Evolutionary conservation across 2,113 vertebrate species (phyloP).

Genomic region (Terrapene triunguis): DNA sequence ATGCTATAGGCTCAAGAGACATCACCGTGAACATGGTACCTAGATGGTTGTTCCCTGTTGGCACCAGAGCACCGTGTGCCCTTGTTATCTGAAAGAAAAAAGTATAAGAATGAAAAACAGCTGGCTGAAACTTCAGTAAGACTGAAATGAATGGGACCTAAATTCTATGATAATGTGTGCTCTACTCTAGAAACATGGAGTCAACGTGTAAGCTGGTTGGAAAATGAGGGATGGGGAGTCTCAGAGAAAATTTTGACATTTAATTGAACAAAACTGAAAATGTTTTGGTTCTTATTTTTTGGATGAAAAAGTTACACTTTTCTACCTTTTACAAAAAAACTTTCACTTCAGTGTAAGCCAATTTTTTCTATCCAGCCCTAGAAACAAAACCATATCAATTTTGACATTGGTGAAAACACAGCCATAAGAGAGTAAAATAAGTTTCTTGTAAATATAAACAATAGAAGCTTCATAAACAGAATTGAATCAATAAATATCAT

Average conservation of each 20-base stretch:
- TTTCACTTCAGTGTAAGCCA: no score
- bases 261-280: neutral
- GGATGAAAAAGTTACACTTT: no score
- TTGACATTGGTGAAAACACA: neutral
- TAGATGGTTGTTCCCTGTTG: neutral
- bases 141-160: neutral
- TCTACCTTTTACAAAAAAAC: no score
- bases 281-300: neutral
- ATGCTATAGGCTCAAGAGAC: neutral
- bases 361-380: neutral
- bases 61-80: neutral
- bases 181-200: neutral
- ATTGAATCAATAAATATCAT: neutral
- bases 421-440: slow-evolving; percentile 9
- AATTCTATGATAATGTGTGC: neutral
- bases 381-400: neutral
- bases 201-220: neutral
- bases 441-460: neutral
- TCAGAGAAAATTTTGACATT: neutral
- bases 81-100: neutral
- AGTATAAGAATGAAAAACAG: rapidly evolving
- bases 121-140: neutral
- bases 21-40: neutral
- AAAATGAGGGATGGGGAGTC: neutral
- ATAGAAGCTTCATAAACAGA: neutral